Evolutionary conservation across 2,113 vertebrate species (phyloP).

Genomic region (Tragulus kanchil): DNA sequence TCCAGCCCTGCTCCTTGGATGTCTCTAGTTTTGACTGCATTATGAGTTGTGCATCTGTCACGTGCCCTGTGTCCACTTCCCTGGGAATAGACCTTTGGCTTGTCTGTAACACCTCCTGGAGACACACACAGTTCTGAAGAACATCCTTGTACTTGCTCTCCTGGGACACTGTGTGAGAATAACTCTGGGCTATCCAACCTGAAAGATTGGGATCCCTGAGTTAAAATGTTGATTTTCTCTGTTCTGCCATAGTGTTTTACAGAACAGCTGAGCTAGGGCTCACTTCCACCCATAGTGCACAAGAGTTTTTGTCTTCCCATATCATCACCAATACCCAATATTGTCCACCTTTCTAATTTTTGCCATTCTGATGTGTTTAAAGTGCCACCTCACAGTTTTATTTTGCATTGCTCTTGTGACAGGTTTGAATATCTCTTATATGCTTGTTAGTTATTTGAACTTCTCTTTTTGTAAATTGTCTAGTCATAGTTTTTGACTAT

Average conservation of each 20-base stretch:
- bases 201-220: background rate
- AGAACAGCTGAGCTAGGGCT: background rate
- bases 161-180: background rate
- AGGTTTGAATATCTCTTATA: background rate
- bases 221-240: background rate
- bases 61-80: background rate
- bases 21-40: background rate
- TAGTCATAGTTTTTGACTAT: background rate
- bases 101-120: background rate
- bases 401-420: background rate
- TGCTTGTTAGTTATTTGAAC: background rate
- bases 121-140: background rate
- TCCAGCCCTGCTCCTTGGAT: background rate
- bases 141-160: background rate
- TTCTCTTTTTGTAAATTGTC: slow-evolving; percentile 2
- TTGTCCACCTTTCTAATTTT: background rate
- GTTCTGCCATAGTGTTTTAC: background rate
- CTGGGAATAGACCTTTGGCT: background rate
- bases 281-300: background rate
- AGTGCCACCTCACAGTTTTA: background rate
- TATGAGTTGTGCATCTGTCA: background rate
- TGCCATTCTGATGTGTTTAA: background rate
- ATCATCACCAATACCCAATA: background rate
- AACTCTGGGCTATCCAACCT: background rate
- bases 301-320: background rate